phyloP scores from a whole-genome alignment of 1,140 invertebrate species.

The Melipona quadrifasciata region DNA sequence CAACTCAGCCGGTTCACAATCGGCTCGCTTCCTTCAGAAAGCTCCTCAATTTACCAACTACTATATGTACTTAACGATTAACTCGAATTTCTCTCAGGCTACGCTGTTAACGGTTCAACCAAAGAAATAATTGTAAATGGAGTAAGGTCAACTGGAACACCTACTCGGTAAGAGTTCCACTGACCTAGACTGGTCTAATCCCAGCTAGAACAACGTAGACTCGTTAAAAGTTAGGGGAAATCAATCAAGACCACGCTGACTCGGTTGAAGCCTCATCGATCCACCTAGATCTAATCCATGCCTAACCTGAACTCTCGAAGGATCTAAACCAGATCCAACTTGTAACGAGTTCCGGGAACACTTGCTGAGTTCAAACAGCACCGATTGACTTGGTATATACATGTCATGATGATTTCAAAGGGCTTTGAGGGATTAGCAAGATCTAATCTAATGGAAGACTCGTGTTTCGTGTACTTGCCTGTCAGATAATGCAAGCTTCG shows the following conservation, averaged over 20 bases:
- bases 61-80: neutral
- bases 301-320: neutral
- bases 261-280: neutral
- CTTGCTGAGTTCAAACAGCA: neutral
- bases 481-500: neutral
- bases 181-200: neutral
- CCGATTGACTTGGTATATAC: neutral
- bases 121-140: neutral
- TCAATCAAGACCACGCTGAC: constrained; percentile 9
- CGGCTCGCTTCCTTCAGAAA: neutral
- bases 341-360: neutral
- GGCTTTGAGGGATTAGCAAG: neutral
- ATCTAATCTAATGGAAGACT: neutral
- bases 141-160: neutral
- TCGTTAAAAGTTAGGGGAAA: constrained; percentile 3
- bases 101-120: neutral
- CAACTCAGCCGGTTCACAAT: neutral
- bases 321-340: neutral
- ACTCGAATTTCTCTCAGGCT: neutral
- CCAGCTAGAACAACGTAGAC: neutral
- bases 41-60: neutral
- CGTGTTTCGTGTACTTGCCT: too few relatives aligned
- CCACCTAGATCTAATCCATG: constrained; percentile 15
- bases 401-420: neutral
- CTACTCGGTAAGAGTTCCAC: neutral